Evolutionary conservation across 2,797 vertebrate species (phyloP).

Genomic region (Rhadinocentrus ornatus): DNA sequence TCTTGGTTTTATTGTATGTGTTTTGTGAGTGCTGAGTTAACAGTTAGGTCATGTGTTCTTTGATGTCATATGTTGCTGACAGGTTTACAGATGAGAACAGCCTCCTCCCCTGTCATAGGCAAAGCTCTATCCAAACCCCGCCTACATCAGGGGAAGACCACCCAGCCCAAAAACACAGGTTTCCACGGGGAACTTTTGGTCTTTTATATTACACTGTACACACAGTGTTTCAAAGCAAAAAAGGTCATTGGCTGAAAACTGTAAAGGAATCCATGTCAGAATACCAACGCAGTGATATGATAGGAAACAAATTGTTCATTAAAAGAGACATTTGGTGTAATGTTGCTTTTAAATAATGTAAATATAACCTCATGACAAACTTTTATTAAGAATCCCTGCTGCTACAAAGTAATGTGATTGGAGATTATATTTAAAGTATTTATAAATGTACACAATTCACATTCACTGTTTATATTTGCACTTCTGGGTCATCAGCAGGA

Average conservation of each 20-base stretch:
- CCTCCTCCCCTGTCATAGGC: constrained; percentile 77
- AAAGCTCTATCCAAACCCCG: constrained; percentile 78
- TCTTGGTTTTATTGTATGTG: neutral
- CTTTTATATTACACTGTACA: neutral
- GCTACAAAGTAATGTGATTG: neutral
- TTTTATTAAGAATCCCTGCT: neutral
- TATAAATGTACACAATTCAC: neutral
- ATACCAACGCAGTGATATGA: neutral
- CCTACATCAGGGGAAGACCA: constrained; percentile 72
- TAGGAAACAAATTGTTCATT: neutral
- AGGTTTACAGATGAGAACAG: constrained; percentile 83
- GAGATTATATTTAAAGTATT: constrained; percentile 1
- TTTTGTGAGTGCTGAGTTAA: neutral
- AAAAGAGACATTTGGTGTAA: neutral
- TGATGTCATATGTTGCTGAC: constrained; percentile 68
- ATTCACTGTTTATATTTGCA: constrained; percentile 22
- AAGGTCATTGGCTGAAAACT: constrained; percentile 63
- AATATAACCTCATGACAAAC: neutral
- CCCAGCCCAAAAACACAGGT: constrained; percentile 80
- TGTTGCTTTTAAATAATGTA: neutral
- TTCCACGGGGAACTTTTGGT: constrained; percentile 53
- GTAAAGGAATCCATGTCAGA: neutral
- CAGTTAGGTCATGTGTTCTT: constrained; percentile 10
- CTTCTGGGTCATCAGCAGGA: constrained; percentile 52
- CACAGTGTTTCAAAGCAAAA: constrained; percentile 30